phyloP scores from a whole-genome alignment of 2,888 invertebrate species.

The Cantharis flavilabris region DNA sequence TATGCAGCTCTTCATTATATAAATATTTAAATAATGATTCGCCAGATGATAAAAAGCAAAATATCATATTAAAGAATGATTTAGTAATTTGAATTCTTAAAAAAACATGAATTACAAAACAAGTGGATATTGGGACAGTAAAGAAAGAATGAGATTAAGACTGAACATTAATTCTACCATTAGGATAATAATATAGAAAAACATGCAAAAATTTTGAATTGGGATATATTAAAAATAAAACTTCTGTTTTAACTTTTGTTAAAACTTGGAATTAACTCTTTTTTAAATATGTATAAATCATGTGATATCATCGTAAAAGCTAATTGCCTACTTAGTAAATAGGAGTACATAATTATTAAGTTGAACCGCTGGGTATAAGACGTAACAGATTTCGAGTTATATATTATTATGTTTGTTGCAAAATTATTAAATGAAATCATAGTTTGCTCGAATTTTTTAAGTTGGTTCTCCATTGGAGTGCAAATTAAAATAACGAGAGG shows the following conservation, averaged over 20 bases:
- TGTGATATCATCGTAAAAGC: not conserved
- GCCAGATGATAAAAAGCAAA: not conserved
- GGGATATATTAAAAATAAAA: too few species aligned
- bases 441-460: not conserved
- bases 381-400: not conserved
- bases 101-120: not conserved
- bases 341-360: not conserved
- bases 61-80: not conserved
- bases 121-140: not conserved
- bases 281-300: not conserved
- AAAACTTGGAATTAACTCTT: not conserved
- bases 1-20: too few species aligned
- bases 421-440: not conserved
- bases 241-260: not conserved
- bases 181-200: not conserved
- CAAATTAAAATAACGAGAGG: too few species aligned
- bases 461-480: not conserved
- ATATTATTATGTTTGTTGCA: not conserved
- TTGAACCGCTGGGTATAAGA: not conserved
- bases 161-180: not conserved
- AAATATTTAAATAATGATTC: not conserved
- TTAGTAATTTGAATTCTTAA: not conserved
- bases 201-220: not conserved
- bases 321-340: not conserved
- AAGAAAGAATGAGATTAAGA: not conserved